Conservation (phyloP, 2,797 vertebrate species). For the Melanotaenia nigrans region DNA sequence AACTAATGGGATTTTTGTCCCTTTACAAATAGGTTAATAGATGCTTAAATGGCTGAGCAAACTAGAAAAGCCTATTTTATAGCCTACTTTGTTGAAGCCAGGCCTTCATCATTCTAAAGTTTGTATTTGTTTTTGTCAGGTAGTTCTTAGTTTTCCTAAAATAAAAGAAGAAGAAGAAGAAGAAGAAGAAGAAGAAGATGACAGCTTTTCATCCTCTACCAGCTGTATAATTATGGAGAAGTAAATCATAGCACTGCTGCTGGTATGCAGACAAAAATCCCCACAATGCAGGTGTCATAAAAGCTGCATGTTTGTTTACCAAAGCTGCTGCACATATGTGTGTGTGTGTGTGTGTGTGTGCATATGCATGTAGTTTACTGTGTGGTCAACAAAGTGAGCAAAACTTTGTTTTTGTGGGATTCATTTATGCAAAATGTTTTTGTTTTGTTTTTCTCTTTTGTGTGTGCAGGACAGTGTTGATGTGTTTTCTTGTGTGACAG, state of each 20-base stretch:
- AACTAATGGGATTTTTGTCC: neutral
- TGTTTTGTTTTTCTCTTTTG: neutral
- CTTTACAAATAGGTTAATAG: constrained; percentile 17
- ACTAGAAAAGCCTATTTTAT: neutral
- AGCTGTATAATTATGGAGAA: constrained; percentile 66
- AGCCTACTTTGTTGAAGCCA: neutral
- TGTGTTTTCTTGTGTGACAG: neutral
- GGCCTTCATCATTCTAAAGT: constrained; percentile 18
- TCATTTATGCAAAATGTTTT: neutral
- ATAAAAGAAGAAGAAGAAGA: neutral
- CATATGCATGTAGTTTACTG: neutral
- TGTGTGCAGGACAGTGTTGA: neutral
- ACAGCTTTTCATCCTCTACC: constrained; percentile 45
- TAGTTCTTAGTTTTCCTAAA: constrained; percentile 19
- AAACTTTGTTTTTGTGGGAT: neutral
- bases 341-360: neutral
- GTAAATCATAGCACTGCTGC: constrained; percentile 56
- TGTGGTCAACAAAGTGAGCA: neutral
- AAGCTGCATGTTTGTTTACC: constrained; percentile 47
- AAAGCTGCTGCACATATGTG: neutral
- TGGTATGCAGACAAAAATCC: constrained; percentile 53
- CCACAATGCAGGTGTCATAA: constrained; percentile 57
- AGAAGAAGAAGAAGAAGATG: constrained; percentile 2
- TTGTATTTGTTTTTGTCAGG: constrained; percentile 39
- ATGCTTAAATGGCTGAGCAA: neutral